Evolutionary conservation across 2,888 invertebrate genomes (phyloP).

Genomic region (Drosophila hamatofila): DNA sequence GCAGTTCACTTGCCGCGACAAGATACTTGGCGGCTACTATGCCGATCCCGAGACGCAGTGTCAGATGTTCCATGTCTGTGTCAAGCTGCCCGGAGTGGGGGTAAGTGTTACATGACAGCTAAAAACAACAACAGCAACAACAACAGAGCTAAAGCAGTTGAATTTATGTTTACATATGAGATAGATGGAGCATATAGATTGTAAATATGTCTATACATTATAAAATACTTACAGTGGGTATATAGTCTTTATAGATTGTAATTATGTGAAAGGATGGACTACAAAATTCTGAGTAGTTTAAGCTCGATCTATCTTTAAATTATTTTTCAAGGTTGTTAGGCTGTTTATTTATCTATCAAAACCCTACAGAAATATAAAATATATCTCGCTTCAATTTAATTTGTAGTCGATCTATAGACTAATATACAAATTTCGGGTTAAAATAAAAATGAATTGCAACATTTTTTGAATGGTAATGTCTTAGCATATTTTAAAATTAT

Average conservation of each 20-base stretch:
- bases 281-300: too few relatives aligned
- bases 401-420: too few relatives aligned
- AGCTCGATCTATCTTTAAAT: too few relatives aligned
- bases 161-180: neutral
- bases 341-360: too few relatives aligned
- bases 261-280: neutral
- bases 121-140: slow-evolving; percentile 23
- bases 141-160: neutral
- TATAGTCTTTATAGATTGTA: neutral
- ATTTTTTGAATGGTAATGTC: too few relatives aligned
- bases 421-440: too few relatives aligned
- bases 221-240: neutral
- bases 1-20: slow-evolving; percentile 92
- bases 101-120: slow-evolving; percentile 83
- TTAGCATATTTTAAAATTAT: too few relatives aligned
- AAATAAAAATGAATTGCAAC: too few relatives aligned
- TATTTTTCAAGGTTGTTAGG: too few relatives aligned
- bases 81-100: slow-evolving; percentile 92
- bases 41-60: slow-evolving; percentile 94
- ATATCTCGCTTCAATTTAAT: too few relatives aligned
- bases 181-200: neutral
- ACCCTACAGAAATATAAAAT: too few relatives aligned
- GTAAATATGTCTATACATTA: neutral
- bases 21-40: slow-evolving; percentile 95
- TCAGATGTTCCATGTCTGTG: slow-evolving; percentile 96